A percentile compares a stretch with the other conserved stretches of the same genome.
These are phyloP conservation scores for Protosalanx chinensis DNA, from an alignment of 2,797 vertebrate species.

Conservation along the genomic window DNA sequence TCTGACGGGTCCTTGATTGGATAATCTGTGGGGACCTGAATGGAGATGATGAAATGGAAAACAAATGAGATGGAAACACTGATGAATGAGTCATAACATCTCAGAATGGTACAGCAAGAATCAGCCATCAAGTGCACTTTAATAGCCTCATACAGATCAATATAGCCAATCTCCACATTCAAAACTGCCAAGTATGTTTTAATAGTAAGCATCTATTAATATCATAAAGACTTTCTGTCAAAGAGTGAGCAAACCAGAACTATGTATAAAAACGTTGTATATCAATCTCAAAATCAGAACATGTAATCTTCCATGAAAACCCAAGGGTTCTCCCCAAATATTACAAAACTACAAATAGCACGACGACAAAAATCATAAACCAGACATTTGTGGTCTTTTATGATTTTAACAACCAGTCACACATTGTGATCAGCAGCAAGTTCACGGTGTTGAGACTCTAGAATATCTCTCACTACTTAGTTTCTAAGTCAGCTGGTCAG, in stretches of 20 bases:
- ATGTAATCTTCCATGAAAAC: background rate
- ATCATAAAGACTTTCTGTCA: background rate
- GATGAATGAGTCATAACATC: slow-evolving; percentile 24
- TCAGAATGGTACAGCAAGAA: slow-evolving; percentile 14
- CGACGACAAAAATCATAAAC: no score
- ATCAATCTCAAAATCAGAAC: background rate
- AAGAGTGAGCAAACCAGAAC: background rate
- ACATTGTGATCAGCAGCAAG: background rate
- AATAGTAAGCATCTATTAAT: background rate
- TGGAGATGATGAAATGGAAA: slow-evolving; percentile 62
- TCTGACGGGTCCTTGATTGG: slow-evolving; percentile 57
- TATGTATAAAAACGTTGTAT: background rate
- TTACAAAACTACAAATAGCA: background rate
- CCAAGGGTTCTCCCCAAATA: background rate
- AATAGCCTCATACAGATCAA: slow-evolving; percentile 7
- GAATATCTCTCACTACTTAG: slow-evolving; percentile 24
- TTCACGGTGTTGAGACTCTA: background rate
- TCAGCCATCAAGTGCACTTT: background rate
- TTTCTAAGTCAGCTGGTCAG: slow-evolving; percentile 13
- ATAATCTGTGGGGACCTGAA: slow-evolving; percentile 62
- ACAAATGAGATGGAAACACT: slow-evolving; percentile 37
- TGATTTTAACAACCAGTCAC: background rate
- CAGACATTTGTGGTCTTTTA: background rate
- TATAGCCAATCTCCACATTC: slow-evolving; percentile 28
- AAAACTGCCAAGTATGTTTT: background rate